phyloP scores from a whole-genome alignment of 2,888 invertebrate species.

The Melangyna quadrimaculata region DNA sequence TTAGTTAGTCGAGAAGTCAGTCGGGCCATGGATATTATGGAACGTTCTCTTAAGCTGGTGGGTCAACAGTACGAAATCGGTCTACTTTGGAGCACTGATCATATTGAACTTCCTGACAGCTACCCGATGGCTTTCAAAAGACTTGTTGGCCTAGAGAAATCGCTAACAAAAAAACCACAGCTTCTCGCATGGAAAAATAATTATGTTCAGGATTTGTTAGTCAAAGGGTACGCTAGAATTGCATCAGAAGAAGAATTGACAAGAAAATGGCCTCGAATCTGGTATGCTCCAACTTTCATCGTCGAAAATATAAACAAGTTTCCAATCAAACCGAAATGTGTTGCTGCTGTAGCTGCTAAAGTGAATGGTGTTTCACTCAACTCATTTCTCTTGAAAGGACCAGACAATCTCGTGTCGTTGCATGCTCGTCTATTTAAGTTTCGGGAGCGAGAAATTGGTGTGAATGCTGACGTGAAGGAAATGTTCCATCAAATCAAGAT shows the following conservation, averaged over 20 bases:
- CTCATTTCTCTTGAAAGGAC: slow-evolving; percentile 46
- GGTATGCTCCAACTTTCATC: slow-evolving; percentile 73
- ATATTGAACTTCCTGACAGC: slow-evolving; percentile 34
- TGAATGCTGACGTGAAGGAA: slow-evolving; percentile 55
- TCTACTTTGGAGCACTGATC: neutral
- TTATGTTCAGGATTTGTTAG: slow-evolving; percentile 38
- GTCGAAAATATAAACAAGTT: slow-evolving; percentile 39
- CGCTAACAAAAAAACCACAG: slow-evolving; percentile 36
- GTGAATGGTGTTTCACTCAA: slow-evolving; percentile 52
- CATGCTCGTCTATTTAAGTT: slow-evolving; percentile 40
- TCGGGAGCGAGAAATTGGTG: slow-evolving; percentile 26
- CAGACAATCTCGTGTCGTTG: slow-evolving; percentile 26
- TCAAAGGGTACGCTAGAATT: slow-evolving; percentile 55
- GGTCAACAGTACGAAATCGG: neutral
- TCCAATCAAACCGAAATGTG: slow-evolving; percentile 34
- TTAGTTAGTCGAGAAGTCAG: slow-evolving; percentile 3
- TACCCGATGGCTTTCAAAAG: slow-evolving; percentile 53
- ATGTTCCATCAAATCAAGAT: slow-evolving; percentile 56
- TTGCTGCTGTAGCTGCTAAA: slow-evolving; percentile 45
- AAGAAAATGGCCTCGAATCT: slow-evolving; percentile 47
- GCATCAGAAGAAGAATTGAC: slow-evolving; percentile 30
- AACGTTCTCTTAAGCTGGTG: neutral
- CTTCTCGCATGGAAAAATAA: slow-evolving; percentile 43
- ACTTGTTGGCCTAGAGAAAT: slow-evolving; percentile 38
- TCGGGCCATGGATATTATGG: neutral